Percentiles rank a stretch among this genome's conserved stretches.
These are phyloP conservation scores for Operophtera brumata DNA, from an alignment of 2,888 invertebrate genomes.

Conservation along the genomic window DNA sequence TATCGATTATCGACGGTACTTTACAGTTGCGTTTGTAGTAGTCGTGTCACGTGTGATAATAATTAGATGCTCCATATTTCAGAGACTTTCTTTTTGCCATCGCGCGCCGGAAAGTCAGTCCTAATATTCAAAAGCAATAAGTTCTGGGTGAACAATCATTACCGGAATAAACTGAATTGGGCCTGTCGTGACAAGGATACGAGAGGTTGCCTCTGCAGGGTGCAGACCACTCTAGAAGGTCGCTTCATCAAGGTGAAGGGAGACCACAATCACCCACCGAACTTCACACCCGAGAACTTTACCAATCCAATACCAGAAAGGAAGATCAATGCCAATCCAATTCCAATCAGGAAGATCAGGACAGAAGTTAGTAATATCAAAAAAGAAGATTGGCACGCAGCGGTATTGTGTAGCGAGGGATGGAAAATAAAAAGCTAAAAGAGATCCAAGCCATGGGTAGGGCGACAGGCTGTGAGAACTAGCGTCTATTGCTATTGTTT, in stretches of 20 bases:
- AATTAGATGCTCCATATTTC: slow-evolving; percentile 33
- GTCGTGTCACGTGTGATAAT: slow-evolving; percentile 7
- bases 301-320: slow-evolving; percentile 48
- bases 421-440: slow-evolving; percentile 26
- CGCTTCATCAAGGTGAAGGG: slow-evolving; percentile 68
- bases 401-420: slow-evolving; percentile 8
- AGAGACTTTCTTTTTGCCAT: slow-evolving; percentile 74
- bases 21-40: not conserved
- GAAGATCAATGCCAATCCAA: slow-evolving; percentile 28
- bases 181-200: slow-evolving; percentile 74
- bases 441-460: slow-evolving; percentile 3
- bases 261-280: slow-evolving; percentile 64
- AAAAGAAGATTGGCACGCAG: slow-evolving; percentile 18
- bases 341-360: slow-evolving; percentile 1
- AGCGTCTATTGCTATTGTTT: slow-evolving; percentile 21
- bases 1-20: not conserved
- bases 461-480: slow-evolving; percentile 27
- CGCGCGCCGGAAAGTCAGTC: slow-evolving; percentile 72
- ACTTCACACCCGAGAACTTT: slow-evolving; percentile 69
- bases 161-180: slow-evolving; percentile 72
- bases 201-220: slow-evolving; percentile 67
- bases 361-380: slow-evolving; percentile 1
- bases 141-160: slow-evolving; percentile 76
- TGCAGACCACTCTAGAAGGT: slow-evolving; percentile 74
- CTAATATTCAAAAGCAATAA: slow-evolving; percentile 71